phyloP scores from a whole-genome alignment of 2,797 vertebrate species.

The Megalops cyprinoides region DNA sequence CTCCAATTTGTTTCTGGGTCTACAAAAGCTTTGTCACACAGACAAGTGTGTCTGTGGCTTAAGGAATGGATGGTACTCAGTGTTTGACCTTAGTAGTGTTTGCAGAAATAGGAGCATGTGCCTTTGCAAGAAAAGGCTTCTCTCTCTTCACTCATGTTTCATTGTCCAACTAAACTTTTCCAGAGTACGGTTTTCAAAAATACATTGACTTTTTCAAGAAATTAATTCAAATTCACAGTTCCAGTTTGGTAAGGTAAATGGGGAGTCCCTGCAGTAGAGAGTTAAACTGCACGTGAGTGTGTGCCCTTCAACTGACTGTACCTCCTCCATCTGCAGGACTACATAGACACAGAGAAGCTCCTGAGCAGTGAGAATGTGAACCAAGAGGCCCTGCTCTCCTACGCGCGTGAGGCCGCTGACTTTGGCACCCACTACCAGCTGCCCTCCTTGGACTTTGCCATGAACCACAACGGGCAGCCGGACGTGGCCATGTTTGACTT shows the following conservation, averaged over 20 bases:
- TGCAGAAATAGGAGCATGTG: no score
- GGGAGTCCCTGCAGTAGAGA: not conserved
- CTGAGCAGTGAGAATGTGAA: slow-evolving; percentile 89
- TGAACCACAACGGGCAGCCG: slow-evolving; percentile 90
- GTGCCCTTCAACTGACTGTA: no score
- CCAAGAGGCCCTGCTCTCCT: slow-evolving; percentile 90
- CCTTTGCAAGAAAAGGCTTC: no score
- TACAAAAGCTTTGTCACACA: not conserved
- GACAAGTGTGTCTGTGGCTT: not conserved
- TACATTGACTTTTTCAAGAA: no score
- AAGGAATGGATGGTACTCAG: not conserved
- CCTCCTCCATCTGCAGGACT: slow-evolving; percentile 78
- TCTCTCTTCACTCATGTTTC: no score
- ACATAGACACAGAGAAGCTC: slow-evolving; percentile 86
- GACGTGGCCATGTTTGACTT: slow-evolving; percentile 99
- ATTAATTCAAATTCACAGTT: no score
- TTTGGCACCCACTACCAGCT: slow-evolving; percentile 96
- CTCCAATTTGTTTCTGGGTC: not conserved
- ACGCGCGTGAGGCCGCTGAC: slow-evolving; percentile 93
- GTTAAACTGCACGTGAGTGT: no score
- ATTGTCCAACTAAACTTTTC: no score
- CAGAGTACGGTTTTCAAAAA: no score
- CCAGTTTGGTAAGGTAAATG: no score
- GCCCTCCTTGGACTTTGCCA: slow-evolving; percentile 92
- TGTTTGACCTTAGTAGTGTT: no score